Evolutionary conservation across 64 coral and sea anemone species (phyloP), one percentile per base, ranked within the genome.

Genomic region (Dendrophyllia cribrosa): DNA sequence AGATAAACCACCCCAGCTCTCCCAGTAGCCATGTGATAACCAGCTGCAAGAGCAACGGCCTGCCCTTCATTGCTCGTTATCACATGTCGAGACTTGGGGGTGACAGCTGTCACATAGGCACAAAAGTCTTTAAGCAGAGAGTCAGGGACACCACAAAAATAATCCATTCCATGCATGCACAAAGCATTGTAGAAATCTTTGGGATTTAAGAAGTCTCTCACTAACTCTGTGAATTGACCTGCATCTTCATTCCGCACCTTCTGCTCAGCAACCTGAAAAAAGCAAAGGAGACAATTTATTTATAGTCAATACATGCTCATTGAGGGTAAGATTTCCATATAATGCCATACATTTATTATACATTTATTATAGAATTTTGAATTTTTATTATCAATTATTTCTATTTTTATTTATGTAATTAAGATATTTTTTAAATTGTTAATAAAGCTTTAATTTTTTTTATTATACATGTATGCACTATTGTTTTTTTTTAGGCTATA

Each of bases 91-190:
- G 93, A 74, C 68, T 91, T 88, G 1, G 92, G 92, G 5, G 94
- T 90, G 9, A 93, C 83, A 46, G 97, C 74, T 50, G 97, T 94
- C 43, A 98, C 94, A 94, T 98, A 98, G 56, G 97, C 97, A 89
- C 97, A 98, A 76, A 98, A 98, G 69, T 98, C 97, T 74, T 98
- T 98, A n/a, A 98, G 81, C 34, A 98, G 66, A 16, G 97, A 98
- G 69, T 98, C 97, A 13, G 97, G 97, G 2, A 98, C 97, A 17
- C 97, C 97, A 91, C 97, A 98, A 60, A 96, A 98, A 50, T 91
- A 98, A 13, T 98, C 97, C 91, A 98, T 88, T 19, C 93, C 93
- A 81, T 98, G 97, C 7, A 73, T 86, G 52, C 92, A 77, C 5
- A 98, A 93, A 5, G 90, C 90, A 70, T 93, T 87, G 81, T 98